These are phyloP conservation scores for Dysidea cf. avara DNA, from an alignment of 37 sponge, comb jelly and placozoan genomes.

Conservation along the genomic window DNA sequence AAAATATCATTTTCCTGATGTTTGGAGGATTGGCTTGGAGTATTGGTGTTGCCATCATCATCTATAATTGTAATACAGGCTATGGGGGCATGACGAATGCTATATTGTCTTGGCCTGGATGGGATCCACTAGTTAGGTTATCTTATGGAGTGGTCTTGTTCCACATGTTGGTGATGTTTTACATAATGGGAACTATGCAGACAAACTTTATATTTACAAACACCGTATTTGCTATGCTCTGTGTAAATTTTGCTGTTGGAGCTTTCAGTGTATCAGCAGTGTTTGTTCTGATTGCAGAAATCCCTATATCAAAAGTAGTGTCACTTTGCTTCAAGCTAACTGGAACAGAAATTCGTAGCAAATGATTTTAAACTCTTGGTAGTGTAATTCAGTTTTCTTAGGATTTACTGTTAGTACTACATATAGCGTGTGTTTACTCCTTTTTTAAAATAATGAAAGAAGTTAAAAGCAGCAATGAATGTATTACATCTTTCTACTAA, in stretches of 20 bases:
- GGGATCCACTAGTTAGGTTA: constrained; percentile 67
- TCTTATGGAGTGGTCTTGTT: constrained; percentile 52
- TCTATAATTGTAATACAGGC: constrained; percentile 51
- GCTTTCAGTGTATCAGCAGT: constrained; percentile 39
- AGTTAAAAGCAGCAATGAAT: no score
- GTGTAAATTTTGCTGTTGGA: constrained; percentile 7
- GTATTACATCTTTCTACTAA: no score
- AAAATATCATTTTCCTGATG: constrained; percentile 26
- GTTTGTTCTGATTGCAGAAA: constrained; percentile 26
- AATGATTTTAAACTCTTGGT: no score
- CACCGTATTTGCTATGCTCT: constrained; percentile 22
- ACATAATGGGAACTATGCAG: constrained; percentile 13
- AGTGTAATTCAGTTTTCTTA: no score
- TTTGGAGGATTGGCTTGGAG: constrained; percentile 51
- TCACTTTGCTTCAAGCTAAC: no score
- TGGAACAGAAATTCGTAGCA: no score
- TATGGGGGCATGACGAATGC: constrained; percentile 48
- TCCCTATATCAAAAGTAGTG: constrained; percentile 17
- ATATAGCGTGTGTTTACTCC: no score
- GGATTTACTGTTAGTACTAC: no score
- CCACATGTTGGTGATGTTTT: constrained; percentile 45
- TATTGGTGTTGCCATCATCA: constrained; percentile 34
- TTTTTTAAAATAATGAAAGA: no score
- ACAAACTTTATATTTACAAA: constrained; percentile 10
- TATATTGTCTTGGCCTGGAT: constrained; percentile 48